Percentiles rank a stretch among this genome's conserved stretches.
Conservation (phyloP, 2,797 vertebrate species). For the Pipistrellus nathusii region DNA sequence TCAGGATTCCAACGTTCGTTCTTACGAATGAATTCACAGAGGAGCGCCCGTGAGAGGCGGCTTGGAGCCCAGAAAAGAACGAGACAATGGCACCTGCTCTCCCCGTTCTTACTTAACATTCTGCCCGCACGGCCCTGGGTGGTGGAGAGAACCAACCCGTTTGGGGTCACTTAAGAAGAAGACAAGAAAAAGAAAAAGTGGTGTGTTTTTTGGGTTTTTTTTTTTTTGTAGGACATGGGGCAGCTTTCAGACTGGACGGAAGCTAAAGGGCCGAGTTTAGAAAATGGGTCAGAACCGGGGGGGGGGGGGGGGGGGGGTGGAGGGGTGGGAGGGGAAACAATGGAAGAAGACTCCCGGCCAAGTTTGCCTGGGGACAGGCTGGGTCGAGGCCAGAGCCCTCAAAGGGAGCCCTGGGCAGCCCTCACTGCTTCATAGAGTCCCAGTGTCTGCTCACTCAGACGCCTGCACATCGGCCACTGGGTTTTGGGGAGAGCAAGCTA, state of each 20-base stretch:
- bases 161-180: constrained; percentile 25
- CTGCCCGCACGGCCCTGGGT: neutral
- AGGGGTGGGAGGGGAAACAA: constrained; percentile 22
- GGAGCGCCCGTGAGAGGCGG: neutral
- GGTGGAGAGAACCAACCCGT: constrained; percentile 50
- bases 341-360: neutral
- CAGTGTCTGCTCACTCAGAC: neutral
- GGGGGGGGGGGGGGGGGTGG: no score
- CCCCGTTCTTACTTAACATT: neutral
- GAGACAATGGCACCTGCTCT: neutral
- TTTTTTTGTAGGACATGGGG: neutral
- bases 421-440: neutral
- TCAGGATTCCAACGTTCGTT: neutral
- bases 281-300: constrained; percentile 66
- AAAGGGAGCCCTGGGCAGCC: neutral
- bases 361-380: constrained; percentile 30
- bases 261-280: constrained; percentile 18
- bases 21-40: neutral
- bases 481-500: neutral
- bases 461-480: neutral
- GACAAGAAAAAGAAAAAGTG: neutral
- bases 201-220: no score
- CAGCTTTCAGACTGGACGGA: neutral
- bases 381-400: neutral
- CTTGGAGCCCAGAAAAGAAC: neutral